phyloP scores from a whole-genome alignment of 1,140 invertebrate species.

The Hyles vespertilio region DNA sequence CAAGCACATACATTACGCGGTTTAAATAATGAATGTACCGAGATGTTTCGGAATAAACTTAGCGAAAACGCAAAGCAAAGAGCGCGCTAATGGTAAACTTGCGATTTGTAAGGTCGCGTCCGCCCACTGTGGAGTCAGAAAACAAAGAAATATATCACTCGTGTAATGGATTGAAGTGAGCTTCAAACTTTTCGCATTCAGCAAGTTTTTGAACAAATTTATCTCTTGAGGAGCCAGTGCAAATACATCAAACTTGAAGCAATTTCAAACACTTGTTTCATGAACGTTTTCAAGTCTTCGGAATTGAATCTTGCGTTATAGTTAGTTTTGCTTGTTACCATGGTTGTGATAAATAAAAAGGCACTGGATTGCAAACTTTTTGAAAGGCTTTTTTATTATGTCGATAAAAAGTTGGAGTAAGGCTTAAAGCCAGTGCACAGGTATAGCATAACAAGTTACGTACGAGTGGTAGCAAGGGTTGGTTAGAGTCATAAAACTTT shows the following conservation, averaged over 20 bases:
- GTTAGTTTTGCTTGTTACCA: background rate
- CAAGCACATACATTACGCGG: constrained; percentile 5
- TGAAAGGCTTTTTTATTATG: no score
- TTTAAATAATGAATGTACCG: constrained; percentile 8
- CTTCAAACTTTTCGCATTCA: constrained; percentile 74
- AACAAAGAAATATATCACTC: constrained; percentile 76
- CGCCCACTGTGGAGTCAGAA: constrained; percentile 54
- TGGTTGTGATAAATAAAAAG: background rate
- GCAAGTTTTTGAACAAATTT: constrained; percentile 73
- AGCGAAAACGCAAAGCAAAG: constrained; percentile 14
- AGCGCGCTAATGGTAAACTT: constrained; percentile 52
- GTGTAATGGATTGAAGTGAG: constrained; percentile 75
- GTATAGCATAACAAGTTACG: constrained; percentile 7
- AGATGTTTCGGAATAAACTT: no score
- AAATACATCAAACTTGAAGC: constrained; percentile 74
- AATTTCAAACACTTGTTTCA: constrained; percentile 71
- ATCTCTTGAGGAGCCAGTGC: constrained; percentile 66
- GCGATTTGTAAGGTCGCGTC: constrained; percentile 60
- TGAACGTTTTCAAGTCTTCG: constrained; percentile 57
- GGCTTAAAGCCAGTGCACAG: constrained; percentile 2
- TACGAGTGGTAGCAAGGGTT: constrained; percentile 34
- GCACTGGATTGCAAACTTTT: no score
- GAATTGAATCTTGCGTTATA: constrained; percentile 25
- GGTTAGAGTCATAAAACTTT: constrained; percentile 51
- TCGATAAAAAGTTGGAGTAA: constrained; percentile 1